phyloP scores from a whole-genome alignment of 1,140 invertebrate species.

The Octopus bimaculoides region DNA sequence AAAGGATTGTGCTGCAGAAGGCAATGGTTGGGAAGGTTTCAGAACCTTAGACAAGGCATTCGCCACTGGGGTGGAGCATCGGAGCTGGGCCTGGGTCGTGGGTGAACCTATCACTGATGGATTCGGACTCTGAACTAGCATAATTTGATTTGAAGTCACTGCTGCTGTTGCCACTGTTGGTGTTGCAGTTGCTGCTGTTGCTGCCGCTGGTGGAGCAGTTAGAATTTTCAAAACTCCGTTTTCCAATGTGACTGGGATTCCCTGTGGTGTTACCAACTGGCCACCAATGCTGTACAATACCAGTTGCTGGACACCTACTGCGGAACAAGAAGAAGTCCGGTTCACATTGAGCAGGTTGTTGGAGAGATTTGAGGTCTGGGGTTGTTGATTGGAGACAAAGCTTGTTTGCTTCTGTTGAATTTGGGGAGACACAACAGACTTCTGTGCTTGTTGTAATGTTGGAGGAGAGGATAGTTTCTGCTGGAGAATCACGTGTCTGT shows the following conservation, averaged over 20 bases:
- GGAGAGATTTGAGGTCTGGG: not conserved
- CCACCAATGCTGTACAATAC: conserved; percentile 33
- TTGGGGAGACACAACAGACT: not conserved
- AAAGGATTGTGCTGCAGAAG: not conserved
- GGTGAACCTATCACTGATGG: not conserved
- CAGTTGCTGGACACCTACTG: conserved; percentile 17
- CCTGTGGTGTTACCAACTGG: conserved; percentile 32
- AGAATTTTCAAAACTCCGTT: conserved; percentile 34
- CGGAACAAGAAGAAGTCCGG: not conserved
- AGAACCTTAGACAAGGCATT: not conserved
- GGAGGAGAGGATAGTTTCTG: not conserved
- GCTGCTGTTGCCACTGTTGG: too few relatives aligned
- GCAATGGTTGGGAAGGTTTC: not conserved
- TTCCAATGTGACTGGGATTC: conserved; percentile 33
- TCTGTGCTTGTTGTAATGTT: not conserved
- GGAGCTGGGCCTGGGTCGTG: not conserved
- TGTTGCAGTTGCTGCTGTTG: too few relatives aligned
- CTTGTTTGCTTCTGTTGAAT: not conserved
- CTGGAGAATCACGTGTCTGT: not conserved
- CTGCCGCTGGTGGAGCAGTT: conserved; percentile 5
- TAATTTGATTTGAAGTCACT: not conserved
- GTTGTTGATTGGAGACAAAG: not conserved
- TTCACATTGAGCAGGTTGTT: not conserved
- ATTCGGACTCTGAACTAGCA: not conserved
- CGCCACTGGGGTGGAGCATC: not conserved